A percentile compares a stretch with the other conserved stretches of the same genome.
phyloP scores from a whole-genome alignment of 2,113 vertebrate genomes.

The Pipra filicauda region DNA sequence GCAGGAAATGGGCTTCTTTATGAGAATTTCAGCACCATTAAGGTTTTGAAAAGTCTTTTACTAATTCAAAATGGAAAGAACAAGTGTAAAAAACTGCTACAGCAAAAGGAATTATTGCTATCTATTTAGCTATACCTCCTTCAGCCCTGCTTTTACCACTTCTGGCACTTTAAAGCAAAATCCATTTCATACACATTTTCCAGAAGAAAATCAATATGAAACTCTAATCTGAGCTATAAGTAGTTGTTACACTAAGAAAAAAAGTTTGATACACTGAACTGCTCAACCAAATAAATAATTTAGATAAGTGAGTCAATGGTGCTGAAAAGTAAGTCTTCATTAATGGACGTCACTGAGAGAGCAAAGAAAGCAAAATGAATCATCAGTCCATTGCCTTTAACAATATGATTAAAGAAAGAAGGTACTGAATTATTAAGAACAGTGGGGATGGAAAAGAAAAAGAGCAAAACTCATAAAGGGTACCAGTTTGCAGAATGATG shows the following conservation, averaged over 20 bases:
- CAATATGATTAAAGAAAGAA: slow-evolving; percentile 63
- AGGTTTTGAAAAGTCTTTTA: neutral
- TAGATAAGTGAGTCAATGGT: slow-evolving; percentile 38
- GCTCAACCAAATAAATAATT: slow-evolving; percentile 63
- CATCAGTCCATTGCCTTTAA: slow-evolving; percentile 53
- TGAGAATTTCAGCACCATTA: neutral
- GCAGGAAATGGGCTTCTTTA: neutral
- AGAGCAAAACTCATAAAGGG: neutral
- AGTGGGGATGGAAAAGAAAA: slow-evolving; percentile 9
- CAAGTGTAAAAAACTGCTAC: neutral
- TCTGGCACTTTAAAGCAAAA: slow-evolving; percentile 5
- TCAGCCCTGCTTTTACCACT: neutral
- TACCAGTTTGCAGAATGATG: neutral
- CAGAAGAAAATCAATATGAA: slow-evolving; percentile 49
- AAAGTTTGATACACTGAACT: slow-evolving; percentile 44
- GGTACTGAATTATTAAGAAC: slow-evolving; percentile 57
- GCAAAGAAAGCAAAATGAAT: slow-evolving; percentile 62
- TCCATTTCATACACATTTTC: slow-evolving; percentile 35
- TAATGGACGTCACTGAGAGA: slow-evolving; percentile 54
- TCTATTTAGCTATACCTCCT: neutral
- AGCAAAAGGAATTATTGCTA: neutral
- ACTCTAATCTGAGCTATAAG: slow-evolving; percentile 19
- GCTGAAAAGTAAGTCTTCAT: slow-evolving; percentile 58
- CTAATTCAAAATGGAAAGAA: neutral
- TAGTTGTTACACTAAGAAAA: slow-evolving; percentile 2